Conservation (phyloP, 2,888 invertebrate genomes). For the Caenorhabditis wallacei region DNA sequence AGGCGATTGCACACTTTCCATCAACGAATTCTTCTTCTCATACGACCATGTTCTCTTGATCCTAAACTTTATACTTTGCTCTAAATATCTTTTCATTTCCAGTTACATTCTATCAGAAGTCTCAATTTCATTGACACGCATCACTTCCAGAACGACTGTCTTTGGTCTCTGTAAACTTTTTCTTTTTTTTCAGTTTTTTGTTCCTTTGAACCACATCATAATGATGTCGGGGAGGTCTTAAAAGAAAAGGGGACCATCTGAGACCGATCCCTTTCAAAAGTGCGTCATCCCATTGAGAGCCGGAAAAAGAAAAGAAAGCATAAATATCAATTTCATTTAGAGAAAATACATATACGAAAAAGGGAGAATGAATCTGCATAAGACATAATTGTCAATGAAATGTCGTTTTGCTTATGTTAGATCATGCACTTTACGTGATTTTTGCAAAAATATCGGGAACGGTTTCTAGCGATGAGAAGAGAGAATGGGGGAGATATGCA, state of each 20-base stretch:
- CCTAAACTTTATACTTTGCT: constrained; percentile 30
- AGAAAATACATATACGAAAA: background rate
- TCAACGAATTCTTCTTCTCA: constrained; percentile 14
- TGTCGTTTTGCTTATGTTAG: background rate
- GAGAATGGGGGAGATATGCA: background rate
- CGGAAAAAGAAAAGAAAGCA: constrained; percentile 21
- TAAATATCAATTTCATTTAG: constrained; percentile 9
- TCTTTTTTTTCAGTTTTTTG: constrained; percentile 3
- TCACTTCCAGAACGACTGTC: constrained; percentile 6
- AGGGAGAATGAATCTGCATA: constrained; percentile 13
- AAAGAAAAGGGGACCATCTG: constrained; percentile 33
- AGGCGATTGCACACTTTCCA: background rate
- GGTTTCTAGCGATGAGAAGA: background rate
- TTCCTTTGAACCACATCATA: background rate
- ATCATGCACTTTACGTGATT: constrained; percentile 52
- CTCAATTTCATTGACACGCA: constrained; percentile 37
- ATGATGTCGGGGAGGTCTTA: constrained; percentile 14
- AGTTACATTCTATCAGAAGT: constrained; percentile 24
- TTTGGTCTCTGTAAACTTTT: constrained; percentile 36
- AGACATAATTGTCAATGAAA: constrained; percentile 27
- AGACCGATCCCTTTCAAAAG: constrained; percentile 36
- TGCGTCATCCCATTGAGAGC: constrained; percentile 22
- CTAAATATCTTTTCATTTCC: background rate
- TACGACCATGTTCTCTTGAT: constrained; percentile 42
- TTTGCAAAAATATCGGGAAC: constrained; percentile 56